Evolutionary conservation across 2,113 vertebrate genomes (phyloP).

Genomic region (Tragulus kanchil): DNA sequence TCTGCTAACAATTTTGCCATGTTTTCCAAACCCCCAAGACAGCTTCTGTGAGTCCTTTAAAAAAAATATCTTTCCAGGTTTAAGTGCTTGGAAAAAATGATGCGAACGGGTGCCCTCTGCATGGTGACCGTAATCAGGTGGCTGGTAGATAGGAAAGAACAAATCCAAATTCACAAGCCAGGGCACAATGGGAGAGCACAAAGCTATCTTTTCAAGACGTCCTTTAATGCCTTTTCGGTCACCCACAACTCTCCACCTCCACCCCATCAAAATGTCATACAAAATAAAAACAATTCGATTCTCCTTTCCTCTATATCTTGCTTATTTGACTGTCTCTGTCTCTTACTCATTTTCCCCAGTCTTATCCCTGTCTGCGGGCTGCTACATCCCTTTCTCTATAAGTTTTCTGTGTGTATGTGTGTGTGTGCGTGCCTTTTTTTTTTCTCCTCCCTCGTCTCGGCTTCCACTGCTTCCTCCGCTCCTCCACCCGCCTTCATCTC

Average conservation of each 20-base stretch:
- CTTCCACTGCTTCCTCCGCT: not conserved
- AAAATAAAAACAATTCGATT: not conserved
- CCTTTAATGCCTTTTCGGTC: not conserved
- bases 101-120: conserved; percentile 75
- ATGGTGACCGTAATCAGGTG: conserved; percentile 74
- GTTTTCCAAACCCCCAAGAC: conserved; percentile 76
- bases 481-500: not conserved
- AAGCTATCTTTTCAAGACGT: conserved; percentile 34
- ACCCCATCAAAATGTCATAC: not conserved
- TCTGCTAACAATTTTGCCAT: conserved; percentile 76
- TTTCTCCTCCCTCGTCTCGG: not conserved
- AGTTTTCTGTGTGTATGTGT: not conserved
- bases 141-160: conserved; percentile 79
- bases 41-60: conserved; percentile 70
- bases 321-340: not conserved
- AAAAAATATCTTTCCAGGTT: conserved; percentile 82
- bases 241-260: not conserved
- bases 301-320: not conserved
- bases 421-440: not conserved
- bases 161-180: conserved; percentile 67
- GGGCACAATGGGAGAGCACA: conserved; percentile 51
- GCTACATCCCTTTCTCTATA: not conserved
- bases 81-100: conserved; percentile 78
- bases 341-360: not conserved
- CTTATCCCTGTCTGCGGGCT: not conserved